Evolutionary conservation across 2,113 vertebrate species (phyloP), one percentile per base, ranked within the genome.

Genomic region (Alaudala cheleensis): DNA sequence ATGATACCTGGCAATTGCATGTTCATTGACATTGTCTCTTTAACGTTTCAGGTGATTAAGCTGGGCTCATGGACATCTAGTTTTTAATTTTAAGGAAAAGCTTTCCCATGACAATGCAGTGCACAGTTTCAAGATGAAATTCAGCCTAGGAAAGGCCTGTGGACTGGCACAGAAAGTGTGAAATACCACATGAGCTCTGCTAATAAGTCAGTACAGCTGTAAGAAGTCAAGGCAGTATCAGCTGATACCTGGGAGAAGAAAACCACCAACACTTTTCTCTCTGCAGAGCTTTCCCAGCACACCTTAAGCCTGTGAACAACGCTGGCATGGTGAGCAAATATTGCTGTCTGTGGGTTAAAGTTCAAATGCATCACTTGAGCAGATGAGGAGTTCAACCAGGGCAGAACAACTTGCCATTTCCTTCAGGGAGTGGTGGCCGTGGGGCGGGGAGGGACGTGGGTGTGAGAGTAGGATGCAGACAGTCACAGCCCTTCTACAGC

Each of bases 291-390:
- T 56, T 78, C 60, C 61, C 49, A 87, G 78, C 44, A 44, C 28
- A 74, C 61, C 54, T 84, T 47, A 40, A 9, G 3, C 37, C 72
- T 6, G 3, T 28, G 56, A 81, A 74, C n/a, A 14, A 74, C 0
- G n/a, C 86, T 96, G 93, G 92, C 90, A 87, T 83, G 66, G 88
- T 10, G 25, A 96, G 56, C 62, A 93, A 96, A 96, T 95, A 92
- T 96, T 96, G 83, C 80, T 93, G 87, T 86, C 76, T 53, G 12
- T 5, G 47, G 96, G 94, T 97, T 93, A 97, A 96, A 95, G 96
- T 96, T 95, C 92, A 97, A 96, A 96, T 7, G 37, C 93, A 97
- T 89, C 79, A 44, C 67, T 77, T 82, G 89, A 83, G 25, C 88
- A 85, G 80, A 92, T 78, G 79, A 94, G 78, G 53, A 86, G 66